Conservation (phyloP, 2,797 vertebrate genomes). For the Erethizon dorsatum region DNA sequence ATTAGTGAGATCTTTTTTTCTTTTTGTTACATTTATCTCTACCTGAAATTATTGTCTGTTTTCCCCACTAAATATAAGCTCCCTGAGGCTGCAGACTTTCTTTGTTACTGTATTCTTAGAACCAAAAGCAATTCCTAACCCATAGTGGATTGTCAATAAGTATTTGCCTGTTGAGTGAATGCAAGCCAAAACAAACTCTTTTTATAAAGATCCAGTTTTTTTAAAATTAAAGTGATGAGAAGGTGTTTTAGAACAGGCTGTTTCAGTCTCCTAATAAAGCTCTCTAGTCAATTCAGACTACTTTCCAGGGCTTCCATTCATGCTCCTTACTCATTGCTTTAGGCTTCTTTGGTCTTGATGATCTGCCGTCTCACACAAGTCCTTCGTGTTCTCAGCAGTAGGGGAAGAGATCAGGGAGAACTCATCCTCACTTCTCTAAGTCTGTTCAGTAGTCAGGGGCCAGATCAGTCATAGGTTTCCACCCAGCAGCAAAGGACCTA, state of each 20-base stretch:
- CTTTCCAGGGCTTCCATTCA: background rate
- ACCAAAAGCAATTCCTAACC: background rate
- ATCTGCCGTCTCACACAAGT: background rate
- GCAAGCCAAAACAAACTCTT: constrained; percentile 8
- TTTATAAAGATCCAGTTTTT: background rate
- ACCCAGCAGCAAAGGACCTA: background rate
- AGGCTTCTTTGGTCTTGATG: constrained; percentile 37
- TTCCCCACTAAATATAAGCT: constrained; percentile 9
- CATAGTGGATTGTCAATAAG: background rate
- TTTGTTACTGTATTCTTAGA: background rate
- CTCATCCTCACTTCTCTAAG: background rate
- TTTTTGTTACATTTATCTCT: background rate
- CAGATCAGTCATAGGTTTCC: background rate
- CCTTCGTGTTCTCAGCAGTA: background rate
- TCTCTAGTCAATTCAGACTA: background rate
- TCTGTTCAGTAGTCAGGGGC: background rate
- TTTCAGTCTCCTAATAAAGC: constrained; percentile 44
- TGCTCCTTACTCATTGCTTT: background rate
- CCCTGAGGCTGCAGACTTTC: background rate
- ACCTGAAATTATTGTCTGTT: background rate
- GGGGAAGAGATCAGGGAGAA: background rate
- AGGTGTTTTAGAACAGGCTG: background rate
- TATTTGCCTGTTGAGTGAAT: constrained; percentile 5
- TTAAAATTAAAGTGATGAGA: constrained; percentile 2
- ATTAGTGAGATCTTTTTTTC: background rate